Base-by-base conservation (phyloP, 1,140 invertebrate species). In the Brachionus angularis region DNA sequence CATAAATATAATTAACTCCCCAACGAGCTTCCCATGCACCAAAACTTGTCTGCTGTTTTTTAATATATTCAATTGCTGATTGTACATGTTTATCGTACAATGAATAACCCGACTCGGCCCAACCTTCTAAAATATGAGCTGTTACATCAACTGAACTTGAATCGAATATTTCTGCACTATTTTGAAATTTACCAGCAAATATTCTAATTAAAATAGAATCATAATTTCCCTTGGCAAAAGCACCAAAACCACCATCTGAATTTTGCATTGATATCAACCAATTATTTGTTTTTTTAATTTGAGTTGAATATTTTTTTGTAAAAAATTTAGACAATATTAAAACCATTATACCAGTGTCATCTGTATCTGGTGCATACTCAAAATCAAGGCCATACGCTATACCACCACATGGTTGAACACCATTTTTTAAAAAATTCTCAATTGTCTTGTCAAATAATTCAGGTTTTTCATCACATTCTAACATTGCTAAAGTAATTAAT, bases 181-280 rank as follows among this genome's bases (percentile, higher is more conserved):
- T 67, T 7, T 67, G 61, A 67, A 67, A 67, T 16, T 67, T 67
- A 16, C 61, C 61, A n/a, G 61, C 61, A 34, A 67, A 67, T 16
- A 67, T 16, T 21, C 27, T 46, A 29, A 67, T 67, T 27, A 67
- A 46, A 49, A 25, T 31, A 5, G 23, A 67, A 10, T 67, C 61
- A 12, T 67, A 67, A 49, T 67, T 67, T 29, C 46, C 46, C 31
- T 49, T 46, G 36, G 61, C 61, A 67, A 67, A 67, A 0, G 61
- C 61, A 27, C 61, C 61, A 67, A 34, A 67, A 29, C 61, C 61
- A 18, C 61, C 61, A n/a, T 67, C 61, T 18, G 5, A 23, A 49
- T 67, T 67, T 29, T 67, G 61, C 61, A 67, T 67, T 46, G 42
- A 47, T 8, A 67, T 67, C 42, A 67, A 49, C 61, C 61, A 67